Conservation (phyloP, 2,888 invertebrate species). For the Cryptosula pallasiana region DNA sequence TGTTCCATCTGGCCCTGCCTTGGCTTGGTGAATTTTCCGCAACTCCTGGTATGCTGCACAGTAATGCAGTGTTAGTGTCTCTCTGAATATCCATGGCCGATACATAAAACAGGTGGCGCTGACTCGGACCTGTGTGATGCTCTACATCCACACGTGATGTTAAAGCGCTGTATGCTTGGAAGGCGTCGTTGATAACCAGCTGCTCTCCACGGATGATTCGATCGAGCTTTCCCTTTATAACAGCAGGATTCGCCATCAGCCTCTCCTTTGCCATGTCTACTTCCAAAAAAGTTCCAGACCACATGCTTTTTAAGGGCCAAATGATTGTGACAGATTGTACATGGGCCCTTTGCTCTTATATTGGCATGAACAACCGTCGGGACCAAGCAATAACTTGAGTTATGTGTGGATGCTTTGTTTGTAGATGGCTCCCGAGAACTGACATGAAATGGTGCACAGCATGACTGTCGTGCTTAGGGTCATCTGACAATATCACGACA, state of each 20-base stretch:
- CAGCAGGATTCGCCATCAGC: background rate
- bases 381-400: background rate
- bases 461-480: background rate
- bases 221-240: background rate
- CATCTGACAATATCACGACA: background rate
- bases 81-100: too few relatives aligned
- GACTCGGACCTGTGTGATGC: background rate
- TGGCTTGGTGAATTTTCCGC: constrained; percentile 2
- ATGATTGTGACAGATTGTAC: too few relatives aligned
- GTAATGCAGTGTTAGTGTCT: too few relatives aligned
- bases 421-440: background rate
- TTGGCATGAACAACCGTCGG: background rate
- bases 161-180: background rate
- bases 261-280: background rate
- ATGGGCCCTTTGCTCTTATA: too few relatives aligned
- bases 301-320: background rate
- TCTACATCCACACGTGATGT: background rate
- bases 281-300: background rate
- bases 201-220: background rate
- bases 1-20: background rate
- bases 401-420: background rate
- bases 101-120: background rate
- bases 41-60: too few relatives aligned
- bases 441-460: background rate
- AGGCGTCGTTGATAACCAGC: too few relatives aligned